These are phyloP conservation scores for Engraulis encrasicolus DNA, from an alignment of 2,113 vertebrate species.

Conservation along the genomic window DNA sequence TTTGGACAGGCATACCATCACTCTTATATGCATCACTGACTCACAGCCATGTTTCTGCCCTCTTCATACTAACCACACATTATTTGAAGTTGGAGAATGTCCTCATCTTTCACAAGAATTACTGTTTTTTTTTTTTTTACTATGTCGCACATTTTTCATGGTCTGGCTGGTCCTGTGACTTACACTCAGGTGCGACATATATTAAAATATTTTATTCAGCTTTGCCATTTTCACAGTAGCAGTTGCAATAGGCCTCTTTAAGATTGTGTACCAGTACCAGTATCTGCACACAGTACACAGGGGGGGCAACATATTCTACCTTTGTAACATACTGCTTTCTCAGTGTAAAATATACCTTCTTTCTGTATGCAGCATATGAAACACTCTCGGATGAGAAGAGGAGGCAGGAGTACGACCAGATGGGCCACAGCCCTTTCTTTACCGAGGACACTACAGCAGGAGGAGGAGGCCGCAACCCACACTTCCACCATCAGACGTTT, in stretches of 20 bases:
- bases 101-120: not conserved
- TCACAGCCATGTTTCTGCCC: not conserved
- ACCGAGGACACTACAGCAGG: conserved; percentile 51
- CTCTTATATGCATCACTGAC: not conserved
- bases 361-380: conserved; percentile 85
- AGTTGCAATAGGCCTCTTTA: no score
- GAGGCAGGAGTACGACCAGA: conserved; percentile 86
- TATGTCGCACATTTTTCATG: no score
- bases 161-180: no score
- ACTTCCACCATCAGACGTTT: conserved; percentile 83
- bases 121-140: no score
- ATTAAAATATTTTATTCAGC: no score
- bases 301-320: not conserved
- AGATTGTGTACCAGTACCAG: no score
- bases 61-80: not conserved
- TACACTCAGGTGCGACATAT: no score
- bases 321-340: not conserved
- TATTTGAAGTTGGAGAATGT: not conserved
- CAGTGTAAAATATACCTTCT: not conserved
- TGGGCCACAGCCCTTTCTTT: conserved; percentile 74
- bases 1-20: not conserved
- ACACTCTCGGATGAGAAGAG: conserved; percentile 88
- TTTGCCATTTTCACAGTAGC: no score
- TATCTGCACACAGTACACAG: no score
- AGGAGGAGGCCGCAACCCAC: conserved; percentile 62